Conservation (phyloP, 2,888 invertebrate species). For the Eupithecia subfuscata region DNA sequence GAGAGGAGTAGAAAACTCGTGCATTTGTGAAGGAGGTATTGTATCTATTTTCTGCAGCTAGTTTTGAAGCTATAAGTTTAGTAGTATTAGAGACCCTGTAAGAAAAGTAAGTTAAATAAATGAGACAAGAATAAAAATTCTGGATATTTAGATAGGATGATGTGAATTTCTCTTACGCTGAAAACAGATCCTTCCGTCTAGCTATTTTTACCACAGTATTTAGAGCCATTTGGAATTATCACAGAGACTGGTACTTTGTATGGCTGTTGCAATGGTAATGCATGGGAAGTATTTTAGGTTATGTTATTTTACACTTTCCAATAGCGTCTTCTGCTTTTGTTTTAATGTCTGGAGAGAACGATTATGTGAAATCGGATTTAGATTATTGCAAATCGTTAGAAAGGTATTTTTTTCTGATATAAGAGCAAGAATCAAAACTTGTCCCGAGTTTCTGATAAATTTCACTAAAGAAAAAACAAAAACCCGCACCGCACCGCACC, state of each 20-base stretch:
- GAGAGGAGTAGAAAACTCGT: slow-evolving; percentile 48
- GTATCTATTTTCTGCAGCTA: slow-evolving; percentile 42
- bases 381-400: neutral
- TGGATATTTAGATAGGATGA: neutral
- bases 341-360: neutral
- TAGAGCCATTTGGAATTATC: slow-evolving; percentile 53
- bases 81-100: slow-evolving; percentile 57
- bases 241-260: neutral
- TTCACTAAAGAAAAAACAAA: too few species aligned
- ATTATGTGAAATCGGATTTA: neutral
- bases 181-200: slow-evolving; percentile 56
- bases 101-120: neutral
- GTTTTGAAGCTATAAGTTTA: slow-evolving; percentile 43
- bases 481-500: too few species aligned
- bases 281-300: neutral
- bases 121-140: neutral
- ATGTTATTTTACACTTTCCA: neutral
- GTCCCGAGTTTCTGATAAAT: too few species aligned
- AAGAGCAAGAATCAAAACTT: too few species aligned
- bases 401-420: neutral
- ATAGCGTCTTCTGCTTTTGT: slow-evolving; percentile 1
- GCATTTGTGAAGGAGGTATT: slow-evolving; percentile 45
- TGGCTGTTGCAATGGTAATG: neutral
- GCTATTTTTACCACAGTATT: slow-evolving; percentile 54
- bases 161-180: slow-evolving; percentile 61